Evolutionary conservation across 1,140 invertebrate species (phyloP), one percentile per base, ranked within the genome.

Genomic region (Bilobella aurantiaca): DNA sequence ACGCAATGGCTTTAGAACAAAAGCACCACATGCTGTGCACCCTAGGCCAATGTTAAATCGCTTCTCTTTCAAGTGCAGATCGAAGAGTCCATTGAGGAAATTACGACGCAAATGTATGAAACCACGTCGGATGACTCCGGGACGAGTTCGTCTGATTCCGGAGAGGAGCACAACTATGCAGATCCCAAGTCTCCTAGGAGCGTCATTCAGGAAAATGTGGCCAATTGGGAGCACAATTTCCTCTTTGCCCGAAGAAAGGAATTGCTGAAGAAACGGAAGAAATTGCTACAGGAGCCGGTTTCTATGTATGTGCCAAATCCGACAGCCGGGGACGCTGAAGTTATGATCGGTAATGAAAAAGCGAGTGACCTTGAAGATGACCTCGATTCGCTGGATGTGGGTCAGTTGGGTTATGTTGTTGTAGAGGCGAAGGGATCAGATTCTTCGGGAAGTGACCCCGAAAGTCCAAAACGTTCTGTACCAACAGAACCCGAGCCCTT

Each of bases 31-130:
- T n/a, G 37, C 37, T n/a, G n/a, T n/a, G n/a, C 37, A 42, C 37
- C 37, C 8, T 5, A 53, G 21, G 3, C 49, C 25, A 53, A 23
- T 23, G 5, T 12, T 18, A 53, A 23, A 62, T 42, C 29, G 25
- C 30, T 28, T 34, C 23, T 62, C n/a, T 42, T 62, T 42, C 34
- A 5, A 37, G 14, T 8, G 31, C 32, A 62, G 59, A 62, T 62
- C 46, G 59, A 62, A 42, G 59, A 62, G 34, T 31, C 25, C n/a
- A 37, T 62, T 42, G 59, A 62, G 46, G 59, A 62, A 28, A 37
- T 59, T 59, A 59, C 29, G 46, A 62, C 32, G 37, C 37, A 18
- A 21, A 62, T 23, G 8, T 53, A 53, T 23, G 49, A 53, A 23
- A 18, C 49, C 25, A 53, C 14, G 5, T 53, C 49, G 49, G 49